Conservation (phyloP, 1,140 invertebrate species). For the Patella vulgata region DNA sequence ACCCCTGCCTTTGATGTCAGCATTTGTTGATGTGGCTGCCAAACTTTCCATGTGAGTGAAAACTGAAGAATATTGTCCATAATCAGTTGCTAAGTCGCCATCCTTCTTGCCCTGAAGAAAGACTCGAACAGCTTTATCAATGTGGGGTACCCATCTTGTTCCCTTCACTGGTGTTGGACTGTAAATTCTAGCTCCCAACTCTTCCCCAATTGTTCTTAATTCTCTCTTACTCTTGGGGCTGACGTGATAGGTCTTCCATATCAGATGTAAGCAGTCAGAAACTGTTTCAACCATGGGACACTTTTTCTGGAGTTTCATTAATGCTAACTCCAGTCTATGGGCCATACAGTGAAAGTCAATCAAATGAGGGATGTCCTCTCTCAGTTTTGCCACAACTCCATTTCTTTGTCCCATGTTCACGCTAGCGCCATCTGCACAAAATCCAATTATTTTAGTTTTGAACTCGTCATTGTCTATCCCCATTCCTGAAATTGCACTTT, state of each 20-base stretch:
- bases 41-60: constrained; percentile 10
- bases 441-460: not conserved
- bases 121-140: not conserved
- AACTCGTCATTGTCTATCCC: not conserved
- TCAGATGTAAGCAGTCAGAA: not conserved
- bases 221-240: constrained; percentile 2
- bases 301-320: constrained; percentile 2
- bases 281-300: constrained; percentile 1
- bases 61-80: constrained; percentile 5
- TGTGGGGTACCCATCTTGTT: constrained; percentile 4
- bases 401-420: constrained; percentile 25
- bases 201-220: constrained; percentile 1
- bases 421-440: constrained; percentile 28
- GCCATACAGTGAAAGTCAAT: constrained; percentile 30
- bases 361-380: constrained; percentile 11
- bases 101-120: constrained; percentile 6
- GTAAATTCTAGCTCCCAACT: constrained; percentile 10
- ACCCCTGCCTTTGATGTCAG: constrained; percentile 4
- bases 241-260: constrained; percentile 11
- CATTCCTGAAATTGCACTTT: not conserved
- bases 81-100: not conserved
- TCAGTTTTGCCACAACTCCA: constrained; percentile 24
- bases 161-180: constrained; percentile 6
- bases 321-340: constrained; percentile 21
- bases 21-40: not conserved